Evolutionary conservation across 2,888 invertebrate genomes (phyloP), one percentile per base, ranked within the genome.

Genomic region (Netelia inedita): DNA sequence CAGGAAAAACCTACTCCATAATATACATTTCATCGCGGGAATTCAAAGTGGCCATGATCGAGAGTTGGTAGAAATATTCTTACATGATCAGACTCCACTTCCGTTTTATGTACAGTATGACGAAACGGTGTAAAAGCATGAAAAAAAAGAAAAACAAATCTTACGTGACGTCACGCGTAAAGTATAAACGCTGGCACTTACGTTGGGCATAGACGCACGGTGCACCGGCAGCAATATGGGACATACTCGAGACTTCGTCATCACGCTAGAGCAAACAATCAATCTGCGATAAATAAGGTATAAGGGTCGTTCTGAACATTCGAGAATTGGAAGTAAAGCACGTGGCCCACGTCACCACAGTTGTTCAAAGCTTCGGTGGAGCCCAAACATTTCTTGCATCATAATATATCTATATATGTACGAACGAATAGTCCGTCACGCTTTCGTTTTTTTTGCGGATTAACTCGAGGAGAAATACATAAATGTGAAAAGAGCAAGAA

Each of bases 191-290:
- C 23, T 14, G 14, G 3, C 46, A n/a, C n/a, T n/a, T 46, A 46
- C 14, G 46, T 46, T n/a, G n/a, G n/a, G n/a, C n/a, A n/a, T n/a
- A n/a, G n/a, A n/a, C n/a, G 14, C 8, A 46, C 16, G 19, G 19
- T 21, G 57, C 57, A n/a, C 16, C 57, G 8, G n/a, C 9, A 57
- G 19, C 57, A 19, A 16, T 5, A 19, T 10, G 57, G 19, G 19
- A 19, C 19, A 57, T 57, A 16, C 19, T 57, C 19, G 57, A 57
- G 43, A 11, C 65, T 65, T 16, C 65, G 41, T 41, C 41, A 65
- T 41, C 41, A 14, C 65, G 9, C 5, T n/a, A 65, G 41, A 16
- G 35, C 41, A 65, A 65, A 65, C 35, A 65, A 65, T 65, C 65
- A 23, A 19, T 5, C 43, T n/a, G 6, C 14, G 61, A 23, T 61